Conservation (phyloP, 2,888 invertebrate genomes). For the Euphydryas editha region DNA sequence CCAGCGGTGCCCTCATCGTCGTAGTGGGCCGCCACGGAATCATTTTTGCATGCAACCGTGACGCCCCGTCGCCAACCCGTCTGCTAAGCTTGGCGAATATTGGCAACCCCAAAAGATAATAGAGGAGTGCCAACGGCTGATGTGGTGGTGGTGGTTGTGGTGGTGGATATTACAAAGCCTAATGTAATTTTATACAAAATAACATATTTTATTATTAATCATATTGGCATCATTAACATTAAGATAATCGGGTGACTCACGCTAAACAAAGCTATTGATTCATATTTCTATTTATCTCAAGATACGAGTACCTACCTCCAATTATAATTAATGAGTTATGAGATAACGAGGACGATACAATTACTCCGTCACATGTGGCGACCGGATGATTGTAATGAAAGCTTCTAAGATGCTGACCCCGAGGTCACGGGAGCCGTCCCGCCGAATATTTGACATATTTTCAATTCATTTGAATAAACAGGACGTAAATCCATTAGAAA, state of each 20-base stretch:
- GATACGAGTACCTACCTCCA: slow-evolving; percentile 19
- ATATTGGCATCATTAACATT: neutral
- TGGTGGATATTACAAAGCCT: neutral
- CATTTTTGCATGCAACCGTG: too few relatives aligned
- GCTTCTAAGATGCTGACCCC: slow-evolving; percentile 59
- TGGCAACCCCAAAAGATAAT: too few relatives aligned
- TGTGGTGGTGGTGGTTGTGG: too few relatives aligned
- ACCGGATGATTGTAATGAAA: slow-evolving; percentile 63
- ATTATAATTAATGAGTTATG: slow-evolving; percentile 56
- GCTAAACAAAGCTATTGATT: slow-evolving; percentile 2
- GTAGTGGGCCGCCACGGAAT: too few relatives aligned
- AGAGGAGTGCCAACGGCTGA: too few relatives aligned
- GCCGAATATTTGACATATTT: slow-evolving; percentile 23
- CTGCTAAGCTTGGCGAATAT: too few relatives aligned
- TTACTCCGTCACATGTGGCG: slow-evolving; percentile 55
- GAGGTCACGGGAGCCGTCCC: slow-evolving; percentile 20
- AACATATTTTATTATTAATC: too few relatives aligned
- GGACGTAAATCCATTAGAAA: too few relatives aligned
- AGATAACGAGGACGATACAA: slow-evolving; percentile 48
- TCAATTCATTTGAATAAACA: slow-evolving; percentile 26
- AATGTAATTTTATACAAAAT: neutral
- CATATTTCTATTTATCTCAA: slow-evolving; percentile 12
- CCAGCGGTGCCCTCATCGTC: too few relatives aligned
- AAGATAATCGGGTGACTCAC: neutral
- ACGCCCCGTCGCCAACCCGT: too few relatives aligned